These are phyloP conservation scores for Brenthis hecate DNA, from an alignment of 2,888 invertebrate genomes.

Conservation along the genomic window DNA sequence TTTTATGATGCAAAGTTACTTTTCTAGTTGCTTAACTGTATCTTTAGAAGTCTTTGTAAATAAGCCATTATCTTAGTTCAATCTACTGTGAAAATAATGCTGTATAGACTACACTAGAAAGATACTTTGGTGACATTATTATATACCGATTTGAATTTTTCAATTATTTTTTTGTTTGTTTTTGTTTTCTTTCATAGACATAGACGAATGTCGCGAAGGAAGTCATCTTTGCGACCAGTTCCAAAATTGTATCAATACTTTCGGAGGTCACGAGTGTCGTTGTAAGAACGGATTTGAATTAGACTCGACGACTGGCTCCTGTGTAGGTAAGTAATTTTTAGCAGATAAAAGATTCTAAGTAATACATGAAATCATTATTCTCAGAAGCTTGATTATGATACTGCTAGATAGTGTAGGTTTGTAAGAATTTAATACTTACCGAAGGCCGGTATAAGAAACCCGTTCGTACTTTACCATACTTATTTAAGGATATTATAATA, in stretches of 20 bases:
- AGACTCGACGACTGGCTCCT: conserved; percentile 65
- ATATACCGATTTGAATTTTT: background rate
- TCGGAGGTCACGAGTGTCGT: conserved; percentile 76
- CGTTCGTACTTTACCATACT: too few relatives aligned
- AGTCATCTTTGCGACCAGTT: conserved; percentile 74
- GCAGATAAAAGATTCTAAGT: background rate
- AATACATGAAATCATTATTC: too few relatives aligned
- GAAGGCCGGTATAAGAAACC: too few relatives aligned
- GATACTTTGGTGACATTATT: background rate
- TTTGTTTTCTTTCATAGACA: conserved; percentile 78
- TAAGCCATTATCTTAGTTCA: too few relatives aligned
- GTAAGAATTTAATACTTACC: too few relatives aligned
- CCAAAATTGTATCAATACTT: conserved; percentile 78
- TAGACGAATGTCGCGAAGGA: conserved; percentile 90
- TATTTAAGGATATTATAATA: too few relatives aligned
- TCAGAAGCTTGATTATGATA: too few relatives aligned
- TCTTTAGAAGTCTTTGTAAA: too few relatives aligned
- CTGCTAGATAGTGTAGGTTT: too few relatives aligned
- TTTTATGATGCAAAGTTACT: background rate
- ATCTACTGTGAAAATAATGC: too few relatives aligned
- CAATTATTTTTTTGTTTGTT: too few relatives aligned
- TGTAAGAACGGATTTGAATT: conserved; percentile 75
- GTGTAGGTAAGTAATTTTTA: conserved; percentile 60
- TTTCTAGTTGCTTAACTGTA: background rate
- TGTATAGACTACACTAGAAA: too few relatives aligned